Conservation (phyloP, 2,113 vertebrate genomes). For the Cebus imitator region DNA sequence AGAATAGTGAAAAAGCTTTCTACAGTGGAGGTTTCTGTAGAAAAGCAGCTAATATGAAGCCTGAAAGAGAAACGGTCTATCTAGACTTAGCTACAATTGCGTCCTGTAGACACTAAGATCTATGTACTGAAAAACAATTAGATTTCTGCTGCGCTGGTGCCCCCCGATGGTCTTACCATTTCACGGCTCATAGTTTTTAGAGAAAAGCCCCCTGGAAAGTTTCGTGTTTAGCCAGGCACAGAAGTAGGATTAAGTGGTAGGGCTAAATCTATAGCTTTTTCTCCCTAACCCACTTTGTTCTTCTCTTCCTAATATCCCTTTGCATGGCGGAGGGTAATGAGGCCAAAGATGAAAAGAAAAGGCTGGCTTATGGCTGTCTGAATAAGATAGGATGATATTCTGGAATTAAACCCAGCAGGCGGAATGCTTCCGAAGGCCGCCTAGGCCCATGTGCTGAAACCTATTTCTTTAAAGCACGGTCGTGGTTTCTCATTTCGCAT, state of each 20-base stretch:
- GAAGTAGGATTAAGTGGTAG: neutral
- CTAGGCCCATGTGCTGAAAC: fast-evolving
- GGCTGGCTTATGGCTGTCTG: neutral
- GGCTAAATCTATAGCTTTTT: neutral
- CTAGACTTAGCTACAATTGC: neutral
- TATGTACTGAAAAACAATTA: neutral
- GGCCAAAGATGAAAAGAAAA: neutral
- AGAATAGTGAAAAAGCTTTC: neutral
- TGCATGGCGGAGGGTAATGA: slow-evolving; percentile 6
- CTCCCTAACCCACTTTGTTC: neutral
- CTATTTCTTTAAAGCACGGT: neutral
- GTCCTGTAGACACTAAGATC: fast-evolving
- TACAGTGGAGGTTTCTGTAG: neutral
- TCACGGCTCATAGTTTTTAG: neutral
- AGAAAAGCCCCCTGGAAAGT: neutral
- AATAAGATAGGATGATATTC: neutral
- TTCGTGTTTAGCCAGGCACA: neutral
- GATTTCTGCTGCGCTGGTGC: slow-evolving; percentile 73
- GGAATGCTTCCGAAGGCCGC: neutral
- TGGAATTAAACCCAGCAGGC: neutral
- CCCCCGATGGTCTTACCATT: slow-evolving; percentile 73
- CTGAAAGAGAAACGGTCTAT: neutral
- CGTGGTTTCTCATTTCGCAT: neutral
- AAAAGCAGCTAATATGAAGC: slow-evolving; percentile 35
- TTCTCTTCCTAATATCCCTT: neutral